These are phyloP conservation scores for Poeciliopsis turrubarensis DNA, from an alignment of 2,113 vertebrate species.

Conservation along the genomic window DNA sequence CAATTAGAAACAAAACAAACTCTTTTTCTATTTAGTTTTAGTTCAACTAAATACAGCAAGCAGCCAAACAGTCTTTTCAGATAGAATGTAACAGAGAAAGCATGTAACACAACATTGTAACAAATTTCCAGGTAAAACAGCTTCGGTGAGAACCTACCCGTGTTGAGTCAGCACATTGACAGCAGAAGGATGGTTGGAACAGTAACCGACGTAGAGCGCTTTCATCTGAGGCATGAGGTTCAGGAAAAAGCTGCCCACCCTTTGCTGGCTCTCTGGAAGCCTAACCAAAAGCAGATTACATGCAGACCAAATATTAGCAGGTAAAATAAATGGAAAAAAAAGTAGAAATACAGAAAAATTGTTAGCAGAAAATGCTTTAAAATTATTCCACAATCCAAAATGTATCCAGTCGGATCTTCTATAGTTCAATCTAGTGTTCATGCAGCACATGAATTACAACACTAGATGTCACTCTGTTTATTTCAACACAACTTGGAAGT, in stretches of 20 bases:
- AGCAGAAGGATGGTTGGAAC: slow-evolving; percentile 97
- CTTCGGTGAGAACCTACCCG: slow-evolving; percentile 77
- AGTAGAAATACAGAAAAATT: neutral
- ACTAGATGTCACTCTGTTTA: slow-evolving; percentile 61
- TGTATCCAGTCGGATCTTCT: neutral
- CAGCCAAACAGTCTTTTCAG: too few relatives aligned
- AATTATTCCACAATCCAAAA: neutral
- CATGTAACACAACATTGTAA: too few relatives aligned
- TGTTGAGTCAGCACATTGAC: slow-evolving; percentile 95
- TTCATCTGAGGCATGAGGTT: slow-evolving; percentile 96
- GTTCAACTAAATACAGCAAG: too few relatives aligned
- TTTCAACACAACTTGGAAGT: slow-evolving; percentile 43
- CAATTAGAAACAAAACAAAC: too few relatives aligned
- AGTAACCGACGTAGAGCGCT: slow-evolving; percentile 90
- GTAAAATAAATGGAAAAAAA: neutral
- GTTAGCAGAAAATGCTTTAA: neutral
- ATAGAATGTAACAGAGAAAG: too few relatives aligned
- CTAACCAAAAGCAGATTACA: slow-evolving; percentile 65
- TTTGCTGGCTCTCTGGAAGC: slow-evolving; percentile 93
- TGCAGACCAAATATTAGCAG: neutral
- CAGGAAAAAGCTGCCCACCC: slow-evolving; percentile 93
- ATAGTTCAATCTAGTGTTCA: neutral
- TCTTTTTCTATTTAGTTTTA: too few relatives aligned
- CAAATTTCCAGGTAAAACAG: too few relatives aligned
- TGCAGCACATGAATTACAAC: slow-evolving; percentile 50